These are phyloP conservation scores for Lethocerus indicus DNA, from an alignment of 1,140 invertebrate species.

Conservation along the genomic window DNA sequence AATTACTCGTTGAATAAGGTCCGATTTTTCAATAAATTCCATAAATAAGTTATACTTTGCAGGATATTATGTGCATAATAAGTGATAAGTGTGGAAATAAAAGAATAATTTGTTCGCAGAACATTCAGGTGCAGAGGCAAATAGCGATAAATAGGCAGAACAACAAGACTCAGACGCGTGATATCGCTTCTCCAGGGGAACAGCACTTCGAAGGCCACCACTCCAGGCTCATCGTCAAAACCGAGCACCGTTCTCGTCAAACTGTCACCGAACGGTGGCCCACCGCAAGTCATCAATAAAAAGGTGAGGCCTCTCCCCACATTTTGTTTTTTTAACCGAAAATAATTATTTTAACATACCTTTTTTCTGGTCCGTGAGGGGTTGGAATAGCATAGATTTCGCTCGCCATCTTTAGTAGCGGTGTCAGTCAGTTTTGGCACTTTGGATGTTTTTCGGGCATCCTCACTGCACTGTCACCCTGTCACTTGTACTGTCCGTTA, in stretches of 20 bases:
- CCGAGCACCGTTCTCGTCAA: conserved; percentile 40
- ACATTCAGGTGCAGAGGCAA: conserved; percentile 40
- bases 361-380: neutral
- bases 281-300: conserved; percentile 20
- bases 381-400: neutral
- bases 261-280: conserved; percentile 32
- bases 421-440: too few species aligned
- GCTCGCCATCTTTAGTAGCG: too few species aligned
- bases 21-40: neutral
- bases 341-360: neutral
- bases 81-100: too few species aligned
- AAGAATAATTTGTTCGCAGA: conserved; percentile 13
- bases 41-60: neutral
- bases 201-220: neutral
- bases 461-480: too few species aligned
- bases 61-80: neutral
- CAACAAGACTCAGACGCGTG: conserved; percentile 44
- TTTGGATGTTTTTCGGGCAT: too few species aligned
- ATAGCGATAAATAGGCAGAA: conserved; percentile 48
- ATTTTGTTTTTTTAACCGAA: neutral
- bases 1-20: neutral
- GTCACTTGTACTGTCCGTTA: too few species aligned
- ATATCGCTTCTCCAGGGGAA: conserved; percentile 50
- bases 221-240: conserved; percentile 25
- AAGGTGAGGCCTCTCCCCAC: conserved; percentile 14